phyloP scores from a whole-genome alignment of 2,888 invertebrate genomes.

The Torymus tubicola region DNA sequence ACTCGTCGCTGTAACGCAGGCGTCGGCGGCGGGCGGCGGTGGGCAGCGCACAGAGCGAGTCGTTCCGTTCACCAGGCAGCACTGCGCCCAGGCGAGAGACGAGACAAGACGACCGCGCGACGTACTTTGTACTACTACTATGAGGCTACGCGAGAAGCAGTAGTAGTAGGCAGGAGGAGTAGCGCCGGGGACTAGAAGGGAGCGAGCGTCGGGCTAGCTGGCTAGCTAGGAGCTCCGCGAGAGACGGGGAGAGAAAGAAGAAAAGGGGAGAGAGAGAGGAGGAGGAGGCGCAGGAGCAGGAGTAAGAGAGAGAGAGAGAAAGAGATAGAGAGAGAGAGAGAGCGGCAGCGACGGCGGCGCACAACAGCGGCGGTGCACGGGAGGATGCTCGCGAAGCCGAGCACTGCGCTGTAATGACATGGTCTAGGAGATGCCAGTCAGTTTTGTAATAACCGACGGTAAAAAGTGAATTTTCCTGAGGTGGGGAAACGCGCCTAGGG shows the following conservation, averaged over 20 bases:
- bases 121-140: constrained; percentile 53
- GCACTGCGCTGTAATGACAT: constrained; percentile 76
- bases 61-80: constrained; percentile 48
- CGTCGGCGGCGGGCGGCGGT: constrained; percentile 3
- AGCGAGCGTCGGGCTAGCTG: constrained; percentile 22
- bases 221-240: neutral
- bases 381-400: constrained; percentile 73
- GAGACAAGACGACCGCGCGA: constrained; percentile 33
- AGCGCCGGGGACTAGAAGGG: constrained; percentile 1
- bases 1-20: neutral
- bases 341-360: neutral
- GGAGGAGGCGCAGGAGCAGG: constrained; percentile 49
- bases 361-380: constrained; percentile 28
- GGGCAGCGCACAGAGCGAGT: constrained; percentile 21
- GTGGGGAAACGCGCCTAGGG: constrained; percentile 74
- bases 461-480: constrained; percentile 76
- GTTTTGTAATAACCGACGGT: constrained; percentile 76
- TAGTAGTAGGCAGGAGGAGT: constrained; percentile 32
- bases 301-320: neutral
- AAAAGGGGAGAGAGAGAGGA: constrained; percentile 53
- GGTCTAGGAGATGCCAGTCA: constrained; percentile 76
- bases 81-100: constrained; percentile 41
- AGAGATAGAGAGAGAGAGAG: neutral
- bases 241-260: constrained; percentile 46
- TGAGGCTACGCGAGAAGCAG: constrained; percentile 9